phyloP scores from a whole-genome alignment of 2,888 invertebrate species.

The Thymelicus lineola region DNA sequence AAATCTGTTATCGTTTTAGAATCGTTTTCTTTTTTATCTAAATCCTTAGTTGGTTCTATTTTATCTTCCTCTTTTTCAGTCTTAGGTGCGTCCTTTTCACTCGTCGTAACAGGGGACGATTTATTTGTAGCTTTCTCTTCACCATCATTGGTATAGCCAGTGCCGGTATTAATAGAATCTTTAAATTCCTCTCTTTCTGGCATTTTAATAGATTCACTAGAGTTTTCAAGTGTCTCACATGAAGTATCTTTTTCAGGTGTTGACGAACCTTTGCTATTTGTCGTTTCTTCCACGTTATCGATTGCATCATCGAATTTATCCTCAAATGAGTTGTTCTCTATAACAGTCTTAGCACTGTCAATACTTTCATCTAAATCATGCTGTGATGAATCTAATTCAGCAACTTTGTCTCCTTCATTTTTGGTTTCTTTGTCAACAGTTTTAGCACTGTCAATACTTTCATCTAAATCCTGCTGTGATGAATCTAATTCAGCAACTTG shows the following conservation, averaged over 20 bases:
- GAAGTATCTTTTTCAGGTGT: slow-evolving; percentile 40
- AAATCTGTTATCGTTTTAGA: slow-evolving; percentile 8
- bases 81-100: slow-evolving; percentile 11
- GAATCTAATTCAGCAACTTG: slow-evolving; percentile 48
- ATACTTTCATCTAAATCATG: slow-evolving; percentile 70
- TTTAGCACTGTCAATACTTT: slow-evolving; percentile 68
- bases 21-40: slow-evolving; percentile 9
- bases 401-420: slow-evolving; percentile 24
- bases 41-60: slow-evolving; percentile 5
- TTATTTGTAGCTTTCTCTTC: slow-evolving; percentile 42
- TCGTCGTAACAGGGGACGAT: slow-evolving; percentile 6
- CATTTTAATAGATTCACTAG: slow-evolving; percentile 54
- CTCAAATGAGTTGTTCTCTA: slow-evolving; percentile 69
- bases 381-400: slow-evolving; percentile 55
- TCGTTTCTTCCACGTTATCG: slow-evolving; percentile 36
- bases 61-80: slow-evolving; percentile 6
- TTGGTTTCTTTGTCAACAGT: slow-evolving; percentile 56
- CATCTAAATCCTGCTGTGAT: slow-evolving; percentile 66
- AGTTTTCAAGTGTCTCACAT: slow-evolving; percentile 48
- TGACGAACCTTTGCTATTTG: slow-evolving; percentile 14
- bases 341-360: slow-evolving; percentile 70
- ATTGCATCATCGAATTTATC: slow-evolving; percentile 48
- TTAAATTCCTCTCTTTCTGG: slow-evolving; percentile 60
- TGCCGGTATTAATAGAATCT: slow-evolving; percentile 61
- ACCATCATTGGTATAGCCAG: slow-evolving; percentile 56